Evolutionary conservation across 2,797 vertebrate genomes (phyloP).

Genomic region (Dendrocincla fuliginosa): DNA sequence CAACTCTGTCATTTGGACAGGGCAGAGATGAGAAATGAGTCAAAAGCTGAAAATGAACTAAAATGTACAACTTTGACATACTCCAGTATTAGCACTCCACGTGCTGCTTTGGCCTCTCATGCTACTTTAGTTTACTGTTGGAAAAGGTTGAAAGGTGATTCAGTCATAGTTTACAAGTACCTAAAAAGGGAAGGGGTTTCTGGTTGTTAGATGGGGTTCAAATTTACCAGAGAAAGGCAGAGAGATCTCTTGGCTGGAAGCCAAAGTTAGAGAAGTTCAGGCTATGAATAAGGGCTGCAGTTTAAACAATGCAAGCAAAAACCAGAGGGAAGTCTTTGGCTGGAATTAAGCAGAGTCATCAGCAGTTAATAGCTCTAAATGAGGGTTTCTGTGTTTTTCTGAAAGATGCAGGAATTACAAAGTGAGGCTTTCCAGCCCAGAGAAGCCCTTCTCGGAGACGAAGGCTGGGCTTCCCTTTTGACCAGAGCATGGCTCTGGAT

Average conservation of each 20-base stretch:
- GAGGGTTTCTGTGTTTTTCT: slow-evolving; percentile 10
- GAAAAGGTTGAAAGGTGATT: slow-evolving; percentile 45
- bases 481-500: not conserved
- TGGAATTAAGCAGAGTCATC: not conserved
- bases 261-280: slow-evolving; percentile 4
- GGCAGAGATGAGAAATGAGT: not conserved
- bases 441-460: not conserved
- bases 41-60: not conserved
- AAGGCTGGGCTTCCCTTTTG: not conserved
- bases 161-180: slow-evolving; percentile 6
- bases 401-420: not conserved
- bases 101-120: not conserved
- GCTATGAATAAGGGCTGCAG: not conserved
- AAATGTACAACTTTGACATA: not conserved
- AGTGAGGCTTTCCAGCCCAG: not conserved
- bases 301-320: not conserved
- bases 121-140: slow-evolving; percentile 13
- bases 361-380: not conserved
- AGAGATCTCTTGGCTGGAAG: slow-evolving; percentile 22
- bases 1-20: not conserved
- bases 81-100: not conserved
- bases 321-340: not conserved
- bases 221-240: slow-evolving; percentile 16
- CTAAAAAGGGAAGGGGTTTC: slow-evolving; percentile 58
- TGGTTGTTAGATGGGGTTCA: slow-evolving; percentile 19